Base-by-base conservation (phyloP, 2,888 invertebrate genomes). In the Nemoura dubitans region DNA sequence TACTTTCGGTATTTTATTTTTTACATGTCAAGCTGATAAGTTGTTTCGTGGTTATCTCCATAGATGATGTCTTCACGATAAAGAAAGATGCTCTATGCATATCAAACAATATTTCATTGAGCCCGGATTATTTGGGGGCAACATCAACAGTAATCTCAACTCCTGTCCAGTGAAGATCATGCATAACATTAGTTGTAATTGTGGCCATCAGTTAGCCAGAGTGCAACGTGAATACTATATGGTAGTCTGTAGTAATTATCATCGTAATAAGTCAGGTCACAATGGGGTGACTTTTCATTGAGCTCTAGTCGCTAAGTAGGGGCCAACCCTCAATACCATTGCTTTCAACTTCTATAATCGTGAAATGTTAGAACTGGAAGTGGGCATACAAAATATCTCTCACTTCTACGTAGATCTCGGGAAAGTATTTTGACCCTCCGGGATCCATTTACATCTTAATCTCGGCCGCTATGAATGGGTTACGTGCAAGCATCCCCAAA, bases 391-490 rank as follows among this genome's bases (percentile, higher is more conserved):
- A 59, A 59, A 59, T 59, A 59, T 7, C 14, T 59, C 59, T 59
- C 3, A 59, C 59, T 59, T 59, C 59, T 59, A 59, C 59, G 59
- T 59, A 59, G 59, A 59, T 59, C 59, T 59, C 59, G 6, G 2
- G 59, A 59, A 59, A 59, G 59, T 59, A 59, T 59, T 59, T 59
- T 59, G 59, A 59, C 59, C 59, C 59, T 59, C 59, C 21, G 59
- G 16, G 3, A 21, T 1, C 59, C 21, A 59, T 59, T 81, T 27
- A 81, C 81, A 81, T 81, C 81, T 81, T 81, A 81, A 81, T 81
- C 81, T 81, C 28, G 27, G 6, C n/a, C 81, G 5, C 30, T 29
- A 5, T 81, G 28, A 81, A 81, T 27, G 78, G 28, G 78, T 27
- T 78, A 16, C 26, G 1, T 28, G 78, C 5, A 78, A 78, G n/a